phyloP scores from a whole-genome alignment of 2,888 invertebrate genomes.

The Drosophila paranaensis region DNA sequence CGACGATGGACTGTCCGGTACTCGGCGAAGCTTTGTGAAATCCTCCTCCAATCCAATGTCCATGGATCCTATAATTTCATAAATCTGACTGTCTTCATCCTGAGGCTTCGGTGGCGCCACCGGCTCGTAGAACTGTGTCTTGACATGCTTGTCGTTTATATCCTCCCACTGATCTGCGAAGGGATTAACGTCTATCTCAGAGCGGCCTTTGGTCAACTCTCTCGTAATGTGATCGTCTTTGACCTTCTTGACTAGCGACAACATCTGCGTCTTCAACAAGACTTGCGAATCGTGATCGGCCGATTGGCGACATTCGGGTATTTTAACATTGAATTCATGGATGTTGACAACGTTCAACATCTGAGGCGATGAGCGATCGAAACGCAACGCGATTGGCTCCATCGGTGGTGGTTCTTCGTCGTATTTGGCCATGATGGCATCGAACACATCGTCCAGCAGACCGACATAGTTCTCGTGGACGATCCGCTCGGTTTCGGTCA shows the following conservation, averaged over 20 bases:
- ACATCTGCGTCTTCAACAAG: constrained; percentile 2
- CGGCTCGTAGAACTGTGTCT: not conserved
- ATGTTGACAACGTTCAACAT: constrained; percentile 29
- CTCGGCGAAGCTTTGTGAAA: constrained; percentile 17
- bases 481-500: constrained; percentile 65
- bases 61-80: constrained; percentile 36
- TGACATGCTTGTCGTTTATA: constrained; percentile 12
- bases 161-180: not conserved
- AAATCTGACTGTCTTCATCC: not conserved
- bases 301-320: not conserved
- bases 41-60: constrained; percentile 38
- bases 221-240: constrained; percentile 46
- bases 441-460: constrained; percentile 69
- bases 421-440: constrained; percentile 16
- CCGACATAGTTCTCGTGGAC: constrained; percentile 62
- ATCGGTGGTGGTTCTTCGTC: not conserved
- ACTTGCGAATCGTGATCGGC: not conserved
- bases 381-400: constrained; percentile 18
- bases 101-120: fast-evolving
- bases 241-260: constrained; percentile 40
- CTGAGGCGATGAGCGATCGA: not conserved
- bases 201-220: not conserved
- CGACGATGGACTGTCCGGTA: not conserved
- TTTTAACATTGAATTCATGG: not conserved
- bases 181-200: not conserved